phyloP scores from a whole-genome alignment of 1,140 invertebrate species.

The Adoxophyes honmai region DNA sequence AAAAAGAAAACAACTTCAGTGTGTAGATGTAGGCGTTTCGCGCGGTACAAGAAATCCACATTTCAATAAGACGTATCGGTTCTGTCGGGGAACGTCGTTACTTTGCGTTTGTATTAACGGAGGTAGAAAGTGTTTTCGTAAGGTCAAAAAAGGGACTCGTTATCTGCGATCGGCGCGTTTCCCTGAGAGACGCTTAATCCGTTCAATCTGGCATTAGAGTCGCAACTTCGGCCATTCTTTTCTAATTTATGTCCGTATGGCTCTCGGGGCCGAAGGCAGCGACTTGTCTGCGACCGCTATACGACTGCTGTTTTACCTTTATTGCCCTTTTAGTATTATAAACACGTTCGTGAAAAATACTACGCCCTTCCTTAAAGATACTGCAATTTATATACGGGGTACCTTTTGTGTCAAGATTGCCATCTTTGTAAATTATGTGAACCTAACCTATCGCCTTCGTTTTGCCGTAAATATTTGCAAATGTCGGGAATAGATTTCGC shows the following conservation, averaged over 20 bases:
- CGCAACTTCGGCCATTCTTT: constrained; percentile 60
- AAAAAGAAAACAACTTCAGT: too few relatives aligned
- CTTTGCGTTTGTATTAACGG: neutral
- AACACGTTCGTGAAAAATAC: constrained; percentile 2
- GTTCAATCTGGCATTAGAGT: constrained; percentile 56
- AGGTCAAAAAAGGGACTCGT: constrained; percentile 17
- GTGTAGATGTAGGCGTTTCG: too few relatives aligned
- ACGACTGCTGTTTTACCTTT: constrained; percentile 6
- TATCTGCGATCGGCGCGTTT: constrained; percentile 38
- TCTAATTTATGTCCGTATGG: constrained; percentile 51
- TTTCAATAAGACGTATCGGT: neutral
- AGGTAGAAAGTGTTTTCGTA: constrained; percentile 16
- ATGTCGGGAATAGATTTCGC: too few relatives aligned
- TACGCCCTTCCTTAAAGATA: neutral
- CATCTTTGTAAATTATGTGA: neutral
- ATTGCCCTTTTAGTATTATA: constrained; percentile 7
- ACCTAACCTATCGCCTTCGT: neutral
- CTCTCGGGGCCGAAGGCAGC: constrained; percentile 15
- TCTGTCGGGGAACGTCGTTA: neutral
- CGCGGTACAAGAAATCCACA: too few relatives aligned
- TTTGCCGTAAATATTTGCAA: neutral
- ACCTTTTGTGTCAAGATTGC: neutral
- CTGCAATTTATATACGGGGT: neutral
- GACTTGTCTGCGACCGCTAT: neutral
- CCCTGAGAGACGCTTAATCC: constrained; percentile 53